Evolutionary conservation across 2,888 invertebrate genomes (phyloP).

Genomic region (Drosophila kokeensis): DNA sequence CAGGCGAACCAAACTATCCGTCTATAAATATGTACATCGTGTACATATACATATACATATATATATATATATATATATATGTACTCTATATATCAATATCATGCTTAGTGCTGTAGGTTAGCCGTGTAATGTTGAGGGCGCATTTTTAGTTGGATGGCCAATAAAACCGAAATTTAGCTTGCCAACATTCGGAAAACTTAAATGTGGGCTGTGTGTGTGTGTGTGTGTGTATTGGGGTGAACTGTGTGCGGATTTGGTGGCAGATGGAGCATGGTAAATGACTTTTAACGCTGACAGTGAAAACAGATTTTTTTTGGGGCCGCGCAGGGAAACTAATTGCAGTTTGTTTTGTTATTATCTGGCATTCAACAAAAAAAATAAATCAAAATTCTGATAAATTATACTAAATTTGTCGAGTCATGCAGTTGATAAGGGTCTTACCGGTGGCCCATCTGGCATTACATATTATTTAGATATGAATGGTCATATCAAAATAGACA

Average conservation of each 20-base stretch:
- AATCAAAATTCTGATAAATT: slow-evolving; percentile 43
- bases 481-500: slow-evolving; percentile 12
- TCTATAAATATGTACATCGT: slow-evolving; percentile 3
- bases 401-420: slow-evolving; percentile 34
- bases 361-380: not conserved
- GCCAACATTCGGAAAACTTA: slow-evolving; percentile 44
- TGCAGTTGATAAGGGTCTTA: slow-evolving; percentile 29
- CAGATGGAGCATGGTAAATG: slow-evolving; percentile 37
- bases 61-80: not conserved
- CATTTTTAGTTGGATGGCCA: slow-evolving; percentile 34
- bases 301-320: slow-evolving; percentile 37
- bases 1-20: slow-evolving; percentile 4
- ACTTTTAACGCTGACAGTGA: slow-evolving; percentile 63
- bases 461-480: slow-evolving; percentile 30
- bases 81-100: slow-evolving; percentile 37
- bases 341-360: slow-evolving; percentile 28
- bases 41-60: not conserved
- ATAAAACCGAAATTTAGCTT: slow-evolving; percentile 43
- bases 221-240: not conserved
- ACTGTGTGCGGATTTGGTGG: not conserved
- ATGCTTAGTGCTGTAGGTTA: slow-evolving; percentile 2
- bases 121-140: slow-evolving; percentile 50
- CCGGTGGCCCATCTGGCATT: slow-evolving; percentile 18
- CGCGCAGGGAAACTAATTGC: slow-evolving; percentile 63
- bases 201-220: not conserved